phyloP scores from a whole-genome alignment of 2,113 vertebrate genomes.

The Petrocephalus microphthalmus region DNA sequence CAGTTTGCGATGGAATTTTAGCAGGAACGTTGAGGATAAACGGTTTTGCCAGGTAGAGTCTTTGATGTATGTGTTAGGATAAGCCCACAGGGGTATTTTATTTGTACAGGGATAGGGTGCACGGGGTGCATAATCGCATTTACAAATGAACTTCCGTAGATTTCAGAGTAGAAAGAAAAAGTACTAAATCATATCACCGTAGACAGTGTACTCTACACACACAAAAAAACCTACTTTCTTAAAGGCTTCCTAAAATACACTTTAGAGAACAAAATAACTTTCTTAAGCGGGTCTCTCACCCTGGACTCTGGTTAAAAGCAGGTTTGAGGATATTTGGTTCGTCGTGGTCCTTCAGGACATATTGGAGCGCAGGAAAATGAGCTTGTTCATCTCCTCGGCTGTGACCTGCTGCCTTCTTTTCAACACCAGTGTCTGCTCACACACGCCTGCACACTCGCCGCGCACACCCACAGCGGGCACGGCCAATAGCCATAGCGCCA shows the following conservation, averaged over 20 bases:
- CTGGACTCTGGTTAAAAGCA: background rate
- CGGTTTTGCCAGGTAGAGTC: background rate
- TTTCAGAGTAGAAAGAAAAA: background rate
- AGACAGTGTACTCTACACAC: conserved; percentile 5
- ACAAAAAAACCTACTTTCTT: background rate
- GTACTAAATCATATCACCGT: background rate
- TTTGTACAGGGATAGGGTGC: background rate
- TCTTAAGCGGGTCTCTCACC: background rate
- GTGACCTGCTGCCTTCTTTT: conserved; percentile 87
- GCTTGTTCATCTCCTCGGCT: conserved; percentile 96
- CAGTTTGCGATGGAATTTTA: background rate
- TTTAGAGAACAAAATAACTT: background rate
- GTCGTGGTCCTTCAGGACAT: conserved; percentile 73
- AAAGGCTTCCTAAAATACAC: conserved; percentile 1
- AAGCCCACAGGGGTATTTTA: background rate
- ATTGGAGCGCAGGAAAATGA: conserved; percentile 97
- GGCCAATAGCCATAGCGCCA: conserved; percentile 93
- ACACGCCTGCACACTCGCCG: conserved; percentile 83
- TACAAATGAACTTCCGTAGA: background rate
- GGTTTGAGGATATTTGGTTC: background rate
- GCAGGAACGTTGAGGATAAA: background rate
- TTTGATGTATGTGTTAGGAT: background rate
- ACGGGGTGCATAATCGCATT: background rate
- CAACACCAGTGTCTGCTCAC: conserved; percentile 88
- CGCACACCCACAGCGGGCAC: conserved; percentile 90